Base-by-base conservation (phyloP, 2,888 invertebrate genomes). In the Rhagonycha fulva region DNA sequence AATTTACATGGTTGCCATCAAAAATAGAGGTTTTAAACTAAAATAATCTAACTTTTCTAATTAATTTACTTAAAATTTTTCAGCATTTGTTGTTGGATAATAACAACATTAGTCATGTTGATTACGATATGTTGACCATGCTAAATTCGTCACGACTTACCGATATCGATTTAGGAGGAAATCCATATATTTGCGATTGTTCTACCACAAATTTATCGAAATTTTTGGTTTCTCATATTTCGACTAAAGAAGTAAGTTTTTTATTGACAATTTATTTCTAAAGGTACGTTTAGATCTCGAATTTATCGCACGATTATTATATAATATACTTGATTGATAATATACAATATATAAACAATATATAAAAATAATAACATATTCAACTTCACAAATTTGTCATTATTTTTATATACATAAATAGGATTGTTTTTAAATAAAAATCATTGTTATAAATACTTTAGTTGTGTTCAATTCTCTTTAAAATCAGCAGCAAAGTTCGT, bases 61-160 rank as follows among this genome's bases (percentile, higher is more conserved):
- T 62, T n/a, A 3, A 69, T 32, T 66, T 12, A 12, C 3, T 11
- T n/a, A 23, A 60, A 14, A 32, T 76, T 70, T 84, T 84, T 62
- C 74, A 84, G 84, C 79, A 82, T 11, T 83, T 94, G 68, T 89
- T 91, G 78, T 76, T 94, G 63, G 87, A 91, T 62, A 84, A 89
- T 77, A 94, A 94, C 82, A 88, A 89, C 26, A 81, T 94, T 5
- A 86, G 87, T 0, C 81, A 82, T 14, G 79, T 93, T 70, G 89
- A 89, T 85, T 82, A 81, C 0, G 85, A 85, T 0, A 82, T 88
- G 3, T 80, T 91, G 12, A 79, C 87, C 7, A 81, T 84, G 7
- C 80, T 91, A 14, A 83, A 83, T 4, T 85, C 88, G 30, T 84
- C 85, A 0, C 82, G 85, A 3, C 80, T 91, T n/a, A 81, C 12